Conservation (phyloP, 2,888 invertebrate species). For the Amiota communis region DNA sequence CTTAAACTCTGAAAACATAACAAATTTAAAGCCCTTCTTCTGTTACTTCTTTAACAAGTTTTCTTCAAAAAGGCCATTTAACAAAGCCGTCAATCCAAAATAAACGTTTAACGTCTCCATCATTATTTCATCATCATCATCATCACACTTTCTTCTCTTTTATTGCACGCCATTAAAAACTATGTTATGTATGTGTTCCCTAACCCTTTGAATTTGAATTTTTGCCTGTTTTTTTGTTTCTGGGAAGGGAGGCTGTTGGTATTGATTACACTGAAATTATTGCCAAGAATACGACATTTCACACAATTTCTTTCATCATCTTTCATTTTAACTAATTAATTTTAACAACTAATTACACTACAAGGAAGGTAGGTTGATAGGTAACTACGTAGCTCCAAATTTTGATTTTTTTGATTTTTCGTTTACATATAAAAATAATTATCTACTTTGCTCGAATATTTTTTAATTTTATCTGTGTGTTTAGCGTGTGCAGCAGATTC, state of each 20-base stretch:
- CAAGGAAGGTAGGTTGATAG: constrained; percentile 63
- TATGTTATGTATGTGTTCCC: no score
- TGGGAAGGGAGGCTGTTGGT: background rate
- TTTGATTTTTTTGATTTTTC: constrained; percentile 40
- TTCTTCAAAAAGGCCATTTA: constrained; percentile 44
- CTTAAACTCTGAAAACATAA: constrained; percentile 72
- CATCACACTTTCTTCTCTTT: constrained; percentile 21
- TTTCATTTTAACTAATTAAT: background rate
- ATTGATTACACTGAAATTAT: constrained; percentile 47
- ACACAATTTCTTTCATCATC: no score
- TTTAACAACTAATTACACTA: constrained; percentile 60
- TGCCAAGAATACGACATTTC: constrained; percentile 46
- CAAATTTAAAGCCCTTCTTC: constrained; percentile 65
- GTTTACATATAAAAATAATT: constrained; percentile 37
- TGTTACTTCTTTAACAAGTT: constrained; percentile 26
- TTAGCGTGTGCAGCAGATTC: constrained; percentile 15
- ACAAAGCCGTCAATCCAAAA: constrained; percentile 9
- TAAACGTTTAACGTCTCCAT: background rate
- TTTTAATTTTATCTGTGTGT: constrained; percentile 20
- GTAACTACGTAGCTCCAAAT: constrained; percentile 73
- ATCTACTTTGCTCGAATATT: constrained; percentile 22
- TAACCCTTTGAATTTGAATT: background rate
- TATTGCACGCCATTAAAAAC: constrained; percentile 27
- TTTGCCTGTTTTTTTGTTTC: background rate
- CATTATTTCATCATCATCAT: background rate